These are phyloP conservation scores for Danaus plexippus DNA, from an alignment of 1,140 invertebrate genomes.

Conservation along the genomic window DNA sequence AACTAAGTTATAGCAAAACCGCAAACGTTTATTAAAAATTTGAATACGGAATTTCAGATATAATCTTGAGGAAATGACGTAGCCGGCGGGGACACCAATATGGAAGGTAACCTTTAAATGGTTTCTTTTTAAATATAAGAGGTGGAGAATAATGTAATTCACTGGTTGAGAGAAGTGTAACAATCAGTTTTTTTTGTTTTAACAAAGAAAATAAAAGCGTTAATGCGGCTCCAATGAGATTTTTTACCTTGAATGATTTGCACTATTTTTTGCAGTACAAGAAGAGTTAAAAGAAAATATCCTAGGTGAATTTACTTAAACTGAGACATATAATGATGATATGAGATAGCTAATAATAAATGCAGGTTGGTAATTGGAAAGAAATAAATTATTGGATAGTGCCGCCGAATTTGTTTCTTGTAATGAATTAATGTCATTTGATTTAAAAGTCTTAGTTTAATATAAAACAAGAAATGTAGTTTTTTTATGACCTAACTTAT, in stretches of 20 bases:
- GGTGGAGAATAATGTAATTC: slow-evolving; percentile 61
- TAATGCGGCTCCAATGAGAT: slow-evolving; percentile 68
- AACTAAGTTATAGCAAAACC: too few species aligned
- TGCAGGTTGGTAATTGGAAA: too few species aligned
- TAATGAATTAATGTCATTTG: too few species aligned
- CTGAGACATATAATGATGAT: too few species aligned
- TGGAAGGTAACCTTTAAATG: slow-evolving; percentile 26
- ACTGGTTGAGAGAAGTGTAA: slow-evolving; percentile 58
- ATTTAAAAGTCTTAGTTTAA: too few species aligned
- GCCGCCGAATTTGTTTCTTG: too few species aligned
- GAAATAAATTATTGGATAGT: too few species aligned
- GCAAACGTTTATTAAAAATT: slow-evolving; percentile 13
- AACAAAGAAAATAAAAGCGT: slow-evolving; percentile 66
- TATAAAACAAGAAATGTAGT: too few species aligned
- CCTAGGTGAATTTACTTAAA: slow-evolving; percentile 2
- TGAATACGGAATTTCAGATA: slow-evolving; percentile 19
- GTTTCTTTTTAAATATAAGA: slow-evolving; percentile 37
- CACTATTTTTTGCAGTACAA: slow-evolving; percentile 65
- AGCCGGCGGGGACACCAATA: slow-evolving; percentile 20
- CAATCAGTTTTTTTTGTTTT: slow-evolving; percentile 67
- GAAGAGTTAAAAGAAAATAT: slow-evolving; percentile 40
- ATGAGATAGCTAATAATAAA: too few species aligned
- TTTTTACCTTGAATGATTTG: slow-evolving; percentile 66
- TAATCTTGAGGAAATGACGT: slow-evolving; percentile 14
- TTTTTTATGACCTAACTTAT: too few species aligned